A percentile compares a stretch with the other conserved stretches of the same genome.
Conservation (phyloP, 2,113 vertebrate genomes). For the Anoplopoma fimbria region DNA sequence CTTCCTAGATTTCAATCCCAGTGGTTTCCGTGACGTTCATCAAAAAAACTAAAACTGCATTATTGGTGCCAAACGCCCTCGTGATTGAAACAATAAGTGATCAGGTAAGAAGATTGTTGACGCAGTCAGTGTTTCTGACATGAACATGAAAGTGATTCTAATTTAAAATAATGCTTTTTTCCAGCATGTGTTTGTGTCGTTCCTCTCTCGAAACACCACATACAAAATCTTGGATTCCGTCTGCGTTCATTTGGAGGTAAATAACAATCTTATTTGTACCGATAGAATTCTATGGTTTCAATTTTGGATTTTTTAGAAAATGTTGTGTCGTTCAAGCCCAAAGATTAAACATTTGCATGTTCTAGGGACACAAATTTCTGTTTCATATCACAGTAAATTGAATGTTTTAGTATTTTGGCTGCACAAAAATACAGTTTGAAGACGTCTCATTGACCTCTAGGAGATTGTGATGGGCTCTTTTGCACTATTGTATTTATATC, state of each 20-base stretch:
- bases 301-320: not conserved
- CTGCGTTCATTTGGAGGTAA: conserved; percentile 90
- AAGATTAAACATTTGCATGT: not conserved
- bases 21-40: conserved; percentile 89
- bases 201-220: conserved; percentile 93
- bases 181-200: conserved; percentile 93
- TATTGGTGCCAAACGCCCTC: conserved; percentile 94
- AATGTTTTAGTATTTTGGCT: not conserved
- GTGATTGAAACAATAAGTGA: conserved; percentile 88
- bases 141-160: not conserved
- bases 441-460: not conserved
- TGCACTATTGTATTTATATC: not conserved
- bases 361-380: not conserved
- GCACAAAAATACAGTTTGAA: not conserved
- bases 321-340: not conserved
- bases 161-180: conserved; percentile 36
- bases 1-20: conserved; percentile 90
- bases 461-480: not conserved
- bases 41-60: conserved; percentile 95
- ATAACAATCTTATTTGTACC: conserved; percentile 17
- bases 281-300: not conserved
- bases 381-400: not conserved
- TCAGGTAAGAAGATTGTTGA: conserved; percentile 81
- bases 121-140: not conserved
- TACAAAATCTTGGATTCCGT: conserved; percentile 91